phyloP scores from a whole-genome alignment of 2,113 vertebrate genomes.

The Grammomys dolichurus region DNA sequence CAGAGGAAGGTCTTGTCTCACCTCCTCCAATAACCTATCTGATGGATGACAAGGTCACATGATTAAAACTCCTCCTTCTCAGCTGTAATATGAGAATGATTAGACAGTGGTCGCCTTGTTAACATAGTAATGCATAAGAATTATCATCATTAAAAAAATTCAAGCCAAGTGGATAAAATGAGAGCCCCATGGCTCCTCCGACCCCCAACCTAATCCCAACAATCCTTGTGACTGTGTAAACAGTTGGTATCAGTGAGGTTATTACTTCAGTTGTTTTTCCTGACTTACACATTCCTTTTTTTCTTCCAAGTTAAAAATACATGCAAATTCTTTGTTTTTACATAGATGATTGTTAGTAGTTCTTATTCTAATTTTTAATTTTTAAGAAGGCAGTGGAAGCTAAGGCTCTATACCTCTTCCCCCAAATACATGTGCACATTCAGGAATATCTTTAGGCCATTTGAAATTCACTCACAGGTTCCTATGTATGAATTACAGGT shows the following conservation, averaged over 20 bases:
- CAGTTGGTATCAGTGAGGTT: not conserved
- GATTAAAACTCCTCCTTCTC: not conserved
- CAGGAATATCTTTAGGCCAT: not conserved
- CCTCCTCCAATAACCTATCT: not conserved
- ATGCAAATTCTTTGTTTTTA: not conserved
- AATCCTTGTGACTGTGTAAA: not conserved
- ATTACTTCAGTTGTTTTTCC: not conserved
- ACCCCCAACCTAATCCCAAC: rapidly evolving
- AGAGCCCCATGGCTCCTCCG: not conserved
- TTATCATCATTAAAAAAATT: not conserved
- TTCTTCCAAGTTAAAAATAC: not conserved
- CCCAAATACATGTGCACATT: not conserved
- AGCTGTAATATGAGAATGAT: not conserved
- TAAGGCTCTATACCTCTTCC: not conserved
- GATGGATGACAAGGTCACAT: not conserved
- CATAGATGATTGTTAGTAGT: not conserved
- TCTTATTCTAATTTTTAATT: not conserved
- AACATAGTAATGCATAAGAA: not conserved
- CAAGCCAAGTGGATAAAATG: not conserved
- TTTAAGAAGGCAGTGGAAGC: not conserved
- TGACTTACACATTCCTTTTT: not conserved
- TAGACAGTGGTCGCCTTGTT: not conserved
- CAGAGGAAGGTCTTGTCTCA: not conserved
- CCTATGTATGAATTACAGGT: not conserved
- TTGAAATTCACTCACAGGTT: not conserved